phyloP scores from a whole-genome alignment of 2,888 invertebrate genomes.

The Camponotus fellah region DNA sequence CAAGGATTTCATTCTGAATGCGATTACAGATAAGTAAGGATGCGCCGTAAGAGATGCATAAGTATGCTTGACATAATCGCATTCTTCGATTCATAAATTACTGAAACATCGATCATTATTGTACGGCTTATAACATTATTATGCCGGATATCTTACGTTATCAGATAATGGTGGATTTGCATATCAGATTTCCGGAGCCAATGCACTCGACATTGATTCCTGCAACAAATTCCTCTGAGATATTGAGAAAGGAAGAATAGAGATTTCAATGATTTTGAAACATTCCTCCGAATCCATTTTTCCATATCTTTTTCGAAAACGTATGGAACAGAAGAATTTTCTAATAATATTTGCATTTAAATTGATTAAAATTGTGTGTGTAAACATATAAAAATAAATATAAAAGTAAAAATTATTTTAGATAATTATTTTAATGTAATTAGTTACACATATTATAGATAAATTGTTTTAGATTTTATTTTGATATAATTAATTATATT shows the following conservation, averaged over 20 bases:
- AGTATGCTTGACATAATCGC: slow-evolving; percentile 20
- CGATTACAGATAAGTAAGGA: background rate
- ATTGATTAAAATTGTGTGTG: background rate
- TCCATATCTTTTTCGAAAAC: background rate
- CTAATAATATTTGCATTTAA: slow-evolving; percentile 4
- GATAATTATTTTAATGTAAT: too few relatives aligned
- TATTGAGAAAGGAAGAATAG: background rate
- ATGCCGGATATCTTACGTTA: slow-evolving; percentile 41
- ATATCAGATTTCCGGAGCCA: slow-evolving; percentile 44
- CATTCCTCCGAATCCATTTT: background rate
- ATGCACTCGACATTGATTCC: slow-evolving; percentile 35
- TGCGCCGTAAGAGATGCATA: background rate
- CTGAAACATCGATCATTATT: slow-evolving; percentile 41
- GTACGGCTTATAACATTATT: slow-evolving; percentile 43
- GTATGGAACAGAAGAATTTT: background rate
- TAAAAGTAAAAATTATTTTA: background rate
- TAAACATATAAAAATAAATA: background rate
- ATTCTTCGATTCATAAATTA: slow-evolving; percentile 37
- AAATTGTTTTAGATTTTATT: too few relatives aligned
- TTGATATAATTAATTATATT: too few relatives aligned
- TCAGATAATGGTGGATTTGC: slow-evolving; percentile 45
- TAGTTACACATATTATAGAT: too few relatives aligned
- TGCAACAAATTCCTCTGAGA: slow-evolving; percentile 20
- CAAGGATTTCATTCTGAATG: background rate
- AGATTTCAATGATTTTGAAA: background rate